Base-by-base conservation (phyloP, 2,888 invertebrate species). In the Meiosimyza platycephala region DNA sequence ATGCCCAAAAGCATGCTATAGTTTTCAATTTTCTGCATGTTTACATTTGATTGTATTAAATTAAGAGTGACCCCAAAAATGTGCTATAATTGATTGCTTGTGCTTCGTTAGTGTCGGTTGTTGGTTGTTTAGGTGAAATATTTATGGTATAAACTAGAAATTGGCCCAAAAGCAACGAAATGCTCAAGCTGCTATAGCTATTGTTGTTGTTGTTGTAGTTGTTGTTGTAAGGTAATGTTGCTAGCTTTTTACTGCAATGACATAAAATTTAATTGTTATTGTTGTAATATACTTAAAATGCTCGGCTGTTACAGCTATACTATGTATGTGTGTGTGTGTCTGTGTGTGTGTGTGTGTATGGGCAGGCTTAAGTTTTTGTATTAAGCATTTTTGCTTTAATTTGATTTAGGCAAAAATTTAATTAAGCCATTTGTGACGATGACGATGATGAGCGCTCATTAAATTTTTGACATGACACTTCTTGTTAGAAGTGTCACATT, bases 21-120 rank as follows among this genome's bases (percentile, higher is more conserved):
- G 51, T 62, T 60, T 60, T 69, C 60, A 69, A 69, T 69, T 69
- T 69, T 60, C 69, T 62, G 60, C 70, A 51, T 62, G 70, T 70
- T 52, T 33, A 70, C 70, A 52, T 54, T 70, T 70, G 52, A 51
- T 70, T 70, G 51, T 52, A 52, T 62, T 70, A 62, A 70, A 60
- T 51, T 62, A 57, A 18, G 47, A 57, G n/a, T 51, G 52, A 62
- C 47, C 70, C 47, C 51, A 60, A 69, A 69, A 60, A 51, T 69
- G 33, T 60, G 22, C 51, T 50, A n/a, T 69, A 69, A 69, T 60
- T 69, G 69, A 69, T 69, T 50, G 60, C 50, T 50, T 18, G 69
- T 59, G 18, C 18, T n/a, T 51, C 18, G 57, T 62, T 54, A 52
- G 15, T 13, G 60, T 22, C 9, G 40, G 40, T 6, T 40, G 1